Evolutionary conservation across 2,797 vertebrate species (phyloP).

Genomic region (Gobionotothen gibberifrons): DNA sequence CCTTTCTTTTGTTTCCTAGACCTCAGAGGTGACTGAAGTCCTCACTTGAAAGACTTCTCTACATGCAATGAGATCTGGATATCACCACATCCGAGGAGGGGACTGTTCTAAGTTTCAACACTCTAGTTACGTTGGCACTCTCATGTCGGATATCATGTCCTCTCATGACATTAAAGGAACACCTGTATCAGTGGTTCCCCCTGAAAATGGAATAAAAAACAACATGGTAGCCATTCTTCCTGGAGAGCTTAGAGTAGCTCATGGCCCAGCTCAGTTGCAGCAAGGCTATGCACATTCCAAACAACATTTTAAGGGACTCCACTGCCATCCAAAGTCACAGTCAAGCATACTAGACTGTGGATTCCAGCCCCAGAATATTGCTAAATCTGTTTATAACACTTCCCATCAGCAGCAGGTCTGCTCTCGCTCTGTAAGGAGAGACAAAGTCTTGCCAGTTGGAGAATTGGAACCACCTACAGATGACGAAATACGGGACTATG

Average conservation of each 20-base stretch:
- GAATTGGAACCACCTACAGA: not conserved
- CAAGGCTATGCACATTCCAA: not conserved
- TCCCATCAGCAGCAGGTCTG: not conserved
- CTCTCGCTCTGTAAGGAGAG: not conserved
- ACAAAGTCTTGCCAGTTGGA: not conserved
- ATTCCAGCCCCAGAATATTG: not conserved
- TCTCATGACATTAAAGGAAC: not conserved
- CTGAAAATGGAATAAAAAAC: constrained; percentile 3
- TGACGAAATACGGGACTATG: not conserved
- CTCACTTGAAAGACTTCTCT: constrained; percentile 24
- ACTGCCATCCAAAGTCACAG: not conserved
- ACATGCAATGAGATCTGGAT: constrained; percentile 22
- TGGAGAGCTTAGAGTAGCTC: not conserved
- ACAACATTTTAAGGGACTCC: not conserved
- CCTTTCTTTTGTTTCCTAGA: constrained; percentile 28
- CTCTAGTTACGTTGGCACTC: not conserved
- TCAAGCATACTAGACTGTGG: not conserved
- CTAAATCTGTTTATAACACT: not conserved
- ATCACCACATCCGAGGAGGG: not conserved
- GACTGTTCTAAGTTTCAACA: not conserved
- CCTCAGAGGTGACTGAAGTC: not conserved
- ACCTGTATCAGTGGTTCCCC: not conserved
- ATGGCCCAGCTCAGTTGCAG: not conserved
- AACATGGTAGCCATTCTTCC: constrained; percentile 7
- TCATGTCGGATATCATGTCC: no score